Evolutionary conservation across 2,113 vertebrate species (phyloP), one percentile per base, ranked within the genome.

Genomic region (Notarius lentiginosus): DNA sequence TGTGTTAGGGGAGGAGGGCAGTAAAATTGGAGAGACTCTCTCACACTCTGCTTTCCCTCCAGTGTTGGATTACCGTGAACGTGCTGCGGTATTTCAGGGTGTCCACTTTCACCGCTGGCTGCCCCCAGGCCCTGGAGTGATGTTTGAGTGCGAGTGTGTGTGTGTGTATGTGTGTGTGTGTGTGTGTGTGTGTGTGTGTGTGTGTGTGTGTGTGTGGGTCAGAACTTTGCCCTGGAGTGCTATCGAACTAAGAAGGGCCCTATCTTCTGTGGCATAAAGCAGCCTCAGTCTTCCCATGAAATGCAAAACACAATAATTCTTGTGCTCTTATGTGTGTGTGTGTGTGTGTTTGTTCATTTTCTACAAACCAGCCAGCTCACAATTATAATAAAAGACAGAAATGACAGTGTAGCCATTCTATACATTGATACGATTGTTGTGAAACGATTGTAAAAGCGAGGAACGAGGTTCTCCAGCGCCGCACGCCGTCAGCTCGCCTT

Each of bases 81-180:
- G 65, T 66, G 61, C 83, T 89, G 89, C 70, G 88, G 79, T 90
- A 92, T 90, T 91, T 91, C 83, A 90, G 79, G 88, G 93, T 91
- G 93, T 95, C 94, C 88, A 90, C 94, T 95, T 95, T 92, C 95
- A 94, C 70, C 88, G 61, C 51, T 87, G 89, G 86, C 88, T 89
- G 91, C 91, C 92, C 91, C 85, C 90, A 91, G 91, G 93, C 90
- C 84, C 76, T 91, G 87, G 89, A 65, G 47, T 94, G 92, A 92
- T 91, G 91, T 91, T 91, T 91, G 93, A 90, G 92, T 88, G 88
- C 84, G 92, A 90, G 92, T 92, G 86, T 92, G 90, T 92, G 91
- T 83, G 88, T 91, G 90, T 92, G 80, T 82, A 66, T 58, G 89
- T 84, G 83, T 92, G 84, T 70, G 91, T 89, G 92, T 91, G 91